Evolutionary conservation across 2,888 invertebrate genomes (phyloP).

Genomic region (Nemotelus pantherinus): DNA sequence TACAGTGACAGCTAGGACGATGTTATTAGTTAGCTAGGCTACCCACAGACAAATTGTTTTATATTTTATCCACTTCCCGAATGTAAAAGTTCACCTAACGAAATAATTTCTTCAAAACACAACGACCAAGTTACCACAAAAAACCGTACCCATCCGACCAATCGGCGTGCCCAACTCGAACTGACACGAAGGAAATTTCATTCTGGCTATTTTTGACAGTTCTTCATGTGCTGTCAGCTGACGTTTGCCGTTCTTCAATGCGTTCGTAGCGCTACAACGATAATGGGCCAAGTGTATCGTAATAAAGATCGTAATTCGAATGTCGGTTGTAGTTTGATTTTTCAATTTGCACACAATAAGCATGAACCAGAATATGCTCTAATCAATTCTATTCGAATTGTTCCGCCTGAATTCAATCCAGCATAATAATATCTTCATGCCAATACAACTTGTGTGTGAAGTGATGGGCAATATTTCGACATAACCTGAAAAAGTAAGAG

Average conservation of each 20-base stretch:
- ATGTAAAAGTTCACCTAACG: background rate
- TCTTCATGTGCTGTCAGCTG: background rate
- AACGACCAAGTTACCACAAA: background rate
- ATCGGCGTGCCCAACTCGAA: background rate
- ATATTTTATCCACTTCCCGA: background rate
- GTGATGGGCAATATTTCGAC: too few species aligned
- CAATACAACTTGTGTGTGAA: too few species aligned
- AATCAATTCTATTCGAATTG: too few species aligned
- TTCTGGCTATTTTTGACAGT: background rate
- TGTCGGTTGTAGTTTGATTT: too few species aligned
- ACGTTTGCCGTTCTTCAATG: background rate
- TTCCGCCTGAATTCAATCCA: too few species aligned
- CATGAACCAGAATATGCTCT: too few species aligned
- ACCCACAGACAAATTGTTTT: background rate
- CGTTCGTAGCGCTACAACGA: background rate
- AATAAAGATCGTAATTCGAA: too few species aligned
- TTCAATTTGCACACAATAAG: too few species aligned
- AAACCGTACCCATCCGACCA: background rate
- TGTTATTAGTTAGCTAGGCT: background rate
- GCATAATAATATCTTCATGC: too few species aligned
- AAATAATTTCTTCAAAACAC: background rate
- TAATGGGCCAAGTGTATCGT: too few species aligned
- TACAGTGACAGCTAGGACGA: background rate
- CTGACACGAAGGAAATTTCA: conserved; percentile 17
- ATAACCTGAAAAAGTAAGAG: too few species aligned